Conservation (phyloP, 2,888 invertebrate genomes). For the Glomeris marginata region DNA sequence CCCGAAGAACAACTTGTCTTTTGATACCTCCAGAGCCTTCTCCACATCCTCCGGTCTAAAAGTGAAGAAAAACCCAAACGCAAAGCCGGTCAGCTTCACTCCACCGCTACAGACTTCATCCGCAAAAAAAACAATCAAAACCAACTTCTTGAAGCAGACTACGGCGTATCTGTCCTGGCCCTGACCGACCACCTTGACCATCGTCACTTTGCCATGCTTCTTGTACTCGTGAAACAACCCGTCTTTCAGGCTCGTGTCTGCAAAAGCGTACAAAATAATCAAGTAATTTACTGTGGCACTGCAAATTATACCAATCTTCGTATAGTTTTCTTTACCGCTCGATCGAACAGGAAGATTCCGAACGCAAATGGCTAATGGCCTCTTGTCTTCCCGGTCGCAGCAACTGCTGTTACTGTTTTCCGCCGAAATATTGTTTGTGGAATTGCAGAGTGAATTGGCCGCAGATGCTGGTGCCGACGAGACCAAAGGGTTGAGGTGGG, state of each 20-base stretch:
- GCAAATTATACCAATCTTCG: too few relatives aligned
- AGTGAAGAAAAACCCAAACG: constrained; percentile 11
- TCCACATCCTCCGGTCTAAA: constrained; percentile 74
- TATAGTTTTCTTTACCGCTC: constrained; percentile 32
- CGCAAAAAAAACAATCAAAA: constrained; percentile 12
- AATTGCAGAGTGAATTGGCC: constrained; percentile 8
- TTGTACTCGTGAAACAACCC: constrained; percentile 98
- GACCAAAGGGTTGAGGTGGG: constrained; percentile 15
- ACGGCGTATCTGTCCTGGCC: constrained; percentile 84
- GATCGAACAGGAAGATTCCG: constrained; percentile 77
- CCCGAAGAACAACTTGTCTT: constrained; percentile 93
- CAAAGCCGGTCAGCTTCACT: constrained; percentile 5
- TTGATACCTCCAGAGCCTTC: constrained; percentile 87
- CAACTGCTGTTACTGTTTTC: constrained; percentile 11
- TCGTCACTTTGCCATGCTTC: constrained; percentile 93
- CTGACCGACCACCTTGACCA: constrained; percentile 84
- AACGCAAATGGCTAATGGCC: constrained; percentile 79
- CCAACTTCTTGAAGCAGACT: constrained; percentile 79
- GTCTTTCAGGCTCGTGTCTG: constrained; percentile 89
- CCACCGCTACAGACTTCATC: too few relatives aligned
- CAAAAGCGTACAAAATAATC: constrained; percentile 23
- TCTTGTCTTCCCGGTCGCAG: constrained; percentile 48
- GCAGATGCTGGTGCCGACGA: constrained; percentile 22
- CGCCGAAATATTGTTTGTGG: background rate
- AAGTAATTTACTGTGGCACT: too few relatives aligned